A percentile compares a stretch with the other conserved stretches of the same genome.
phyloP scores from a whole-genome alignment of 2,113 vertebrate species.

The Petroica traversi region DNA sequence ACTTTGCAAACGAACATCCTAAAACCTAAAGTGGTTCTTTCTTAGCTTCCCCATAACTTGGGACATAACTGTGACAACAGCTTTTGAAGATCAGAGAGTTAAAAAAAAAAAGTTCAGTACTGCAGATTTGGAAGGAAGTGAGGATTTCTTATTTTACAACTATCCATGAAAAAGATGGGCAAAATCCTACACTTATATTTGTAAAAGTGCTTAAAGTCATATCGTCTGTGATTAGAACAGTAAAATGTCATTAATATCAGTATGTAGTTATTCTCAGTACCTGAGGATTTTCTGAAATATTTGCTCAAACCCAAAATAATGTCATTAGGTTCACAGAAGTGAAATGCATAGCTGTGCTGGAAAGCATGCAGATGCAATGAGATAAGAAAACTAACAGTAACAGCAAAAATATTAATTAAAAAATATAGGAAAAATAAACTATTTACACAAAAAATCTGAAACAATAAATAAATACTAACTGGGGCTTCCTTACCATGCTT shows the following conservation, averaged over 20 bases:
- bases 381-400: neutral
- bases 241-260: neutral
- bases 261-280: neutral
- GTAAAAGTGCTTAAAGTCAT: neutral
- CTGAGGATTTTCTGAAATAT: neutral
- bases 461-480: neutral
- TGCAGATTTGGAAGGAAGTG: neutral
- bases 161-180: neutral
- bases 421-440: neutral
- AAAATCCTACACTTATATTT: neutral
- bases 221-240: neutral
- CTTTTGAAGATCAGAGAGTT: neutral
- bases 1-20: neutral
- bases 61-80: neutral
- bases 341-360: neutral
- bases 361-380: neutral
- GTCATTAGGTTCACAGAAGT: neutral
- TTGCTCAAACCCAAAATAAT: neutral
- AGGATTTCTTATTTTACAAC: neutral
- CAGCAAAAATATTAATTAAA: neutral
- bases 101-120: neutral
- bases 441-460: neutral
- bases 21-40: neutral
- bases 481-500: rapidly evolving
- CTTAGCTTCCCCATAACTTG: neutral